Evolutionary conservation across 2,113 vertebrate species (phyloP).

Genomic region (Nesogale talazaci): DNA sequence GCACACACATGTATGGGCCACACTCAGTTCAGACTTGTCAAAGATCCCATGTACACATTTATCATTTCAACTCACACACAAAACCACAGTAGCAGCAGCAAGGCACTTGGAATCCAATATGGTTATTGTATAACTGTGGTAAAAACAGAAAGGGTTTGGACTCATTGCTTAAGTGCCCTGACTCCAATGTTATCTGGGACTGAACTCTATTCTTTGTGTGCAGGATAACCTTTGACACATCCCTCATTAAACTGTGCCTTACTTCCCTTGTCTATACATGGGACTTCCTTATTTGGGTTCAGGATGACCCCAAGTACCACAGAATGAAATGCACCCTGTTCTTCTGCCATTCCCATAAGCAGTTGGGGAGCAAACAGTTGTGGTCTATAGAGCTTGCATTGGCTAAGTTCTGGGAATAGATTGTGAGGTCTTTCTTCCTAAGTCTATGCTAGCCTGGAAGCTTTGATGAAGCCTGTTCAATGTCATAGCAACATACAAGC

Average conservation of each 20-base stretch:
- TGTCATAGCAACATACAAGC: background rate
- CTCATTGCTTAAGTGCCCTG: fast-evolving
- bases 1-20: too few species aligned
- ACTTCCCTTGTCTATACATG: background rate
- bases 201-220: background rate
- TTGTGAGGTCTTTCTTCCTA: background rate
- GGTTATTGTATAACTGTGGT: too few species aligned
- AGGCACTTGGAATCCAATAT: background rate
- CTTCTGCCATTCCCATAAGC: background rate
- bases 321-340: background rate
- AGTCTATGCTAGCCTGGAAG: background rate
- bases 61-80: background rate
- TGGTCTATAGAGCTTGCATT: background rate
- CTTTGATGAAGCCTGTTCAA: background rate
- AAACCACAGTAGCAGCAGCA: background rate
- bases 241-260: background rate
- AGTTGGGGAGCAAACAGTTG: background rate
- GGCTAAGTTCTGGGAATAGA: background rate
- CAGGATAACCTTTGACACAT: background rate
- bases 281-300: background rate
- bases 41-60: background rate
- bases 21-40: too few species aligned
- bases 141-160: background rate
- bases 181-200: background rate
- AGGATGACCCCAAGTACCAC: background rate